Evolutionary conservation across 2,888 invertebrate genomes (phyloP).

Genomic region (Lithophane ornitopus): DNA sequence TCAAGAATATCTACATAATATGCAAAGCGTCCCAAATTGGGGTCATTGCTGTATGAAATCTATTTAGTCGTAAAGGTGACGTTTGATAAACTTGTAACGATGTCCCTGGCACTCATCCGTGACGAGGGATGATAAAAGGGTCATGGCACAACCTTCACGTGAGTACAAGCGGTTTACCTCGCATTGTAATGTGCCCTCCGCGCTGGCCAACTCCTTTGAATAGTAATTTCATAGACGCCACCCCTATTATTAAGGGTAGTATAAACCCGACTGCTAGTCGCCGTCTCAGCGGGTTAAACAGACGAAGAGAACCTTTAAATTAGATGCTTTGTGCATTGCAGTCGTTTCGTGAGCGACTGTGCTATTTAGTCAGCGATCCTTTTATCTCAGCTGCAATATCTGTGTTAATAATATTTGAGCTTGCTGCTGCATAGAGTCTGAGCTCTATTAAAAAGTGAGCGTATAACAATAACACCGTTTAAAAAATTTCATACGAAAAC

Average conservation of each 20-base stretch:
- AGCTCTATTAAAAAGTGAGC: slow-evolving; percentile 26
- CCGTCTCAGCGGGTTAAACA: slow-evolving; percentile 79
- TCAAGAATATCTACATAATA: slow-evolving; percentile 43
- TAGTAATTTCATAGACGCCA: slow-evolving; percentile 83
- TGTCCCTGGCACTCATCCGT: slow-evolving; percentile 75
- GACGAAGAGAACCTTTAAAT: slow-evolving; percentile 78
- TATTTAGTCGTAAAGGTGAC: slow-evolving; percentile 68
- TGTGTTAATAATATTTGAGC: slow-evolving; percentile 42
- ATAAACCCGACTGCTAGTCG: slow-evolving; percentile 81
- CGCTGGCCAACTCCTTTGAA: slow-evolving; percentile 80
- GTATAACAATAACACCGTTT: slow-evolving; percentile 46
- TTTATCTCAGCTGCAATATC: slow-evolving; percentile 57
- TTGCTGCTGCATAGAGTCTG: not conserved
- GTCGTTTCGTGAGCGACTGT: slow-evolving; percentile 66
- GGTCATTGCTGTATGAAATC: slow-evolving; percentile 67
- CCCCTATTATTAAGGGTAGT: slow-evolving; percentile 84
- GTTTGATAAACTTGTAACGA: slow-evolving; percentile 74
- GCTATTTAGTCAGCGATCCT: slow-evolving; percentile 60
- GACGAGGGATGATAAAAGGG: slow-evolving; percentile 81
- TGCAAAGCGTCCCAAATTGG: slow-evolving; percentile 62
- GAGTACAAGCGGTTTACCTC: slow-evolving; percentile 81
- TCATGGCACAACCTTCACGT: slow-evolving; percentile 82
- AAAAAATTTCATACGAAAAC: slow-evolving; percentile 59
- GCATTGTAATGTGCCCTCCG: slow-evolving; percentile 79
- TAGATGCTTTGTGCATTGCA: slow-evolving; percentile 76